phyloP scores from a whole-genome alignment of 2,113 vertebrate species.

The Phocoena sinus region DNA sequence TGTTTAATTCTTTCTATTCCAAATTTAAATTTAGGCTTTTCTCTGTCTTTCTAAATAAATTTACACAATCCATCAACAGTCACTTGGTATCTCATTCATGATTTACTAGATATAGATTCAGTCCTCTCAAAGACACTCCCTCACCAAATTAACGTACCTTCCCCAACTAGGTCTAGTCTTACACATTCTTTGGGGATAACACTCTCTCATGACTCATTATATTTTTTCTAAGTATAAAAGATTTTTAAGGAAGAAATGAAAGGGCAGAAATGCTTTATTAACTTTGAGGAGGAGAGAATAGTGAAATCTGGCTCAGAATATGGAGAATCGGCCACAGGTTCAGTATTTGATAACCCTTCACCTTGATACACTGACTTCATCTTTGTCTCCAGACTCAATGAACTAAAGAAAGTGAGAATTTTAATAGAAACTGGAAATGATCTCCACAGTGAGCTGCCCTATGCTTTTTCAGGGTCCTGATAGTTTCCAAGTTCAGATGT shows the following conservation, averaged over 20 bases:
- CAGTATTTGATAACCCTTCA: neutral
- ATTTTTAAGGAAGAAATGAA: constrained; percentile 34
- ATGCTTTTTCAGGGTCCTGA: neutral
- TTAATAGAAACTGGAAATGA: constrained; percentile 11
- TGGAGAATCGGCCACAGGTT: neutral
- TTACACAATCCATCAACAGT: neutral
- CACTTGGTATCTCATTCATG: neutral
- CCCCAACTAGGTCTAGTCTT: neutral
- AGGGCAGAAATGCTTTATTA: neutral
- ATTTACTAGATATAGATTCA: neutral
- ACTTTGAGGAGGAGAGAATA: neutral
- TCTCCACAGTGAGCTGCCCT: neutral
- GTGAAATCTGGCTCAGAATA: neutral
- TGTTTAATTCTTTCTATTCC: neutral
- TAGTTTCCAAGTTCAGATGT: neutral
- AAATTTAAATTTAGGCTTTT: constrained; percentile 3
- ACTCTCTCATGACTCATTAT: neutral
- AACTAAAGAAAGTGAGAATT: neutral
- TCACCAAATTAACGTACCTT: fast-evolving
- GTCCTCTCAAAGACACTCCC: neutral
- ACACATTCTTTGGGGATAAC: neutral
- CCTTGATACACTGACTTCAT: neutral
- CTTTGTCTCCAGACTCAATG: neutral
- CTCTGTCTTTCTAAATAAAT: constrained; percentile 1
- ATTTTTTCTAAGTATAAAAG: constrained; percentile 16